Percentiles rank a stretch among this genome's conserved stretches.
phyloP scores from a whole-genome alignment of 2,113 vertebrate species.

The Mesoclemmys tuberculata region DNA sequence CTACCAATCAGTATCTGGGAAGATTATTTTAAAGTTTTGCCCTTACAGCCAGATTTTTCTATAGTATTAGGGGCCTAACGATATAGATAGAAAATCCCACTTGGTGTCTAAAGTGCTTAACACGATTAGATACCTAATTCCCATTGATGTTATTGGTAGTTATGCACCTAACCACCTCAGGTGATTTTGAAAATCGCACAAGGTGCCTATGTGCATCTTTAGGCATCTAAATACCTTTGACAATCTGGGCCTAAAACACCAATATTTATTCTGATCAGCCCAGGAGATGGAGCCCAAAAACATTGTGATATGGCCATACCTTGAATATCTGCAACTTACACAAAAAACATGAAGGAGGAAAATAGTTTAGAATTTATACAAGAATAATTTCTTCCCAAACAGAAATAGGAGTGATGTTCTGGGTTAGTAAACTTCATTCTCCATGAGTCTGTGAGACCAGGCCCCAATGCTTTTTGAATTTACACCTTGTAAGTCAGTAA shows the following conservation, averaged over 20 bases:
- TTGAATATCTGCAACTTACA: not conserved
- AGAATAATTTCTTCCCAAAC: not conserved
- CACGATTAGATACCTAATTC: not conserved
- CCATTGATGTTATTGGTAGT: not conserved
- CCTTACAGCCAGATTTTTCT: accelerated
- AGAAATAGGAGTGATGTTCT: not conserved
- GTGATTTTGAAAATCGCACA: accelerated
- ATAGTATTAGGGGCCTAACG: not conserved
- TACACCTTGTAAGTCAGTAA: no score
- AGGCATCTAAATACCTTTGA: accelerated
- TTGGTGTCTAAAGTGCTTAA: not conserved
- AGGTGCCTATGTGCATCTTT: not conserved
- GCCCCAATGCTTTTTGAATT: not conserved
- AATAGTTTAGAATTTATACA: not conserved
- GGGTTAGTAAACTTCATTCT: not conserved
- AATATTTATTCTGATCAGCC: not conserved
- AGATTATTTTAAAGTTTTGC: not conserved
- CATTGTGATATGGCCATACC: not conserved
- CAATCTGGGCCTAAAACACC: not conserved
- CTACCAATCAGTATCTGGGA: not conserved
- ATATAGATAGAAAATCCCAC: accelerated
- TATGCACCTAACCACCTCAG: not conserved
- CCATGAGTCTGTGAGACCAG: not conserved
- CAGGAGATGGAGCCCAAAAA: not conserved
- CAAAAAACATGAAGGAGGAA: not conserved